Conservation (phyloP, 2,113 vertebrate genomes). For the Cephalophus harveyi region DNA sequence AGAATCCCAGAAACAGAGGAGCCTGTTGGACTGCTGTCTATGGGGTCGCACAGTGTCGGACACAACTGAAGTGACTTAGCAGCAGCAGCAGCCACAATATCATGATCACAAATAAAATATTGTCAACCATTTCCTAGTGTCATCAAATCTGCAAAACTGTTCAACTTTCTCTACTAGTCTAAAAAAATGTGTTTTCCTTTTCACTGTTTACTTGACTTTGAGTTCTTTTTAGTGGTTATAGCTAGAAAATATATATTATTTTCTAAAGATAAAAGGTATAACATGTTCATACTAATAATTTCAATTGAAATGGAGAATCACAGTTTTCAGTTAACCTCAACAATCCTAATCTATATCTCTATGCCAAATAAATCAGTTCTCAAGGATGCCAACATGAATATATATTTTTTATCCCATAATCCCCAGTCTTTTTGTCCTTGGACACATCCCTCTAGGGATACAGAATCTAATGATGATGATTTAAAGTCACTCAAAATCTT, state of each 20-base stretch:
- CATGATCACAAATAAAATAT: not conserved
- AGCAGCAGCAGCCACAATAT: not conserved
- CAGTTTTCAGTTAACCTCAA: not conserved
- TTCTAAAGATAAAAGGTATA: not conserved
- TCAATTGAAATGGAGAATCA: not conserved
- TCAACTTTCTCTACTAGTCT: not conserved
- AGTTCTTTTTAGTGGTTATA: not conserved
- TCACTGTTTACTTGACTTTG: not conserved
- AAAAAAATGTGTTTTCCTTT: not conserved
- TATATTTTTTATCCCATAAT: not conserved
- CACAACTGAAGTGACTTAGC: not conserved
- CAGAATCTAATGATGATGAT: not conserved
- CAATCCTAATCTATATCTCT: not conserved
- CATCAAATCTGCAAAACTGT: not conserved
- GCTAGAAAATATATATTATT: not conserved
- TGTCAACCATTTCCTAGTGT: not conserved
- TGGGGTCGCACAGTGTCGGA: fast-evolving
- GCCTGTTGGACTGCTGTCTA: not conserved
- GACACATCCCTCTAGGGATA: not conserved
- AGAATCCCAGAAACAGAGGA: fast-evolving
- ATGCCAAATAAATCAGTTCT: not conserved
- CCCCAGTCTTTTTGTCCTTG: not conserved
- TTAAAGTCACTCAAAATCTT: not conserved
- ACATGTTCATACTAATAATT: not conserved
- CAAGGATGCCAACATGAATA: not conserved